Base-by-base conservation (phyloP, 2,888 invertebrate genomes). In the Thera obeliscata region DNA sequence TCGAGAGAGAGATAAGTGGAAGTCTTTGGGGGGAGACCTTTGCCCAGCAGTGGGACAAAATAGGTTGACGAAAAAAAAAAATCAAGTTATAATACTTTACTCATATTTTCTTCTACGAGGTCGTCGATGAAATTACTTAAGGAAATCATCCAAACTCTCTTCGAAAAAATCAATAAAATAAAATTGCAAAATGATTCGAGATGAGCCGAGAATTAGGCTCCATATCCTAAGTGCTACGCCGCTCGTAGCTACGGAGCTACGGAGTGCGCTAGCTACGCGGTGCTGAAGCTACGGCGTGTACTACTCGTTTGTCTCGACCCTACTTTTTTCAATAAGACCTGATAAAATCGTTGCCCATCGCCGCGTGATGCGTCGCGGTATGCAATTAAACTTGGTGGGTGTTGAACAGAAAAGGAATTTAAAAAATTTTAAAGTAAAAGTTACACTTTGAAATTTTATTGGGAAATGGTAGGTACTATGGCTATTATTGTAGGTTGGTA, bases 331-430 rank as follows among this genome's bases (percentile, higher is more conserved):
- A 91, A 93, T 92, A 91, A 91, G 84, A 82, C 73, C 70, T 79
- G 92, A 92, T 92, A 91, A 91, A 91, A 91, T 89, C 91, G 89
- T 90, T 87, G 89, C 88, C 78, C 72, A 80, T 75, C 74, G 82
- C 81, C 78, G 83, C 82, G 85, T 81, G 83, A 84, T 78, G 62
- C 81, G 75, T 75, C 81, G 79, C 70, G 83, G 84, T 83, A 89
- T 88, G 89, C 87, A 91, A 91, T 91, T 91, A 91, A 87, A 84
- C 78, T 61, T 64, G 67, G 64, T 58, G 61, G 67, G 66, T 64
- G 74, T 71, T 50, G 48, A 61, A 70, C 49, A 59, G 64, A 62
- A 36, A 48, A 61, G 41, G 58, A 63, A 66, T 68, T 64, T 50
- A 11, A 60, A 60, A 48, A 59, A 3, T 46, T 52, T 52, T 52